A percentile compares a stretch with the other conserved stretches of the same genome.
These are phyloP conservation scores for Drosophila ananassae DNA, from an alignment of 1,140 invertebrate species.

Conservation along the genomic window DNA sequence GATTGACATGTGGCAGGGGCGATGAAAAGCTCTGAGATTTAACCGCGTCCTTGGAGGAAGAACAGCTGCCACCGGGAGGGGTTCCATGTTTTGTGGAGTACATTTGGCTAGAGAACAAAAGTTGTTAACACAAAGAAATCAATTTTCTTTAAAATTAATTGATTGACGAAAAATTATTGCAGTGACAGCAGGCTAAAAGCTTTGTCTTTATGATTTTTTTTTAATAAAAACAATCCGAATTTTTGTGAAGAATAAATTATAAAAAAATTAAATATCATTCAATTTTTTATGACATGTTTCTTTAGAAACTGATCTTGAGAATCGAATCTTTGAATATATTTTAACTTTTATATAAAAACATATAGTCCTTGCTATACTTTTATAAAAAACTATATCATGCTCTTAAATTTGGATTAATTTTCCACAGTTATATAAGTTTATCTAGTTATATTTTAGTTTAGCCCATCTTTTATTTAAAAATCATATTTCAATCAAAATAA, in stretches of 20 bases:
- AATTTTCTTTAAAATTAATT: conserved; percentile 17
- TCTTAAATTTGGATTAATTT: too few relatives aligned
- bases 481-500: background rate
- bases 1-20: conserved; percentile 63
- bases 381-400: too few relatives aligned
- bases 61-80: conserved; percentile 47
- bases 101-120: conserved; percentile 35
- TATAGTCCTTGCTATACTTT: too few relatives aligned
- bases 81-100: conserved; percentile 27
- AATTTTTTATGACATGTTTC: too few relatives aligned
- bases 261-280: background rate
- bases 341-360: too few relatives aligned
- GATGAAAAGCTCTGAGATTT: conserved; percentile 47
- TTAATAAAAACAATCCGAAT: background rate
- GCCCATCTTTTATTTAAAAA: background rate
- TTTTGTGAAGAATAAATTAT: too few relatives aligned
- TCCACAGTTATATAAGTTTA: too few relatives aligned
- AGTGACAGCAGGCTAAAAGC: conserved; percentile 9
- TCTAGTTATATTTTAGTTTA: background rate
- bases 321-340: too few relatives aligned
- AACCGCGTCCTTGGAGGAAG: conserved; percentile 23
- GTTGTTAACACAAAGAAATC: conserved; percentile 32
- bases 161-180: conserved; percentile 33
- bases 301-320: too few relatives aligned
- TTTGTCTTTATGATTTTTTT: conserved; percentile 12